phyloP scores from a whole-genome alignment of 2,113 vertebrate genomes.

The Prietella phreatophila region DNA sequence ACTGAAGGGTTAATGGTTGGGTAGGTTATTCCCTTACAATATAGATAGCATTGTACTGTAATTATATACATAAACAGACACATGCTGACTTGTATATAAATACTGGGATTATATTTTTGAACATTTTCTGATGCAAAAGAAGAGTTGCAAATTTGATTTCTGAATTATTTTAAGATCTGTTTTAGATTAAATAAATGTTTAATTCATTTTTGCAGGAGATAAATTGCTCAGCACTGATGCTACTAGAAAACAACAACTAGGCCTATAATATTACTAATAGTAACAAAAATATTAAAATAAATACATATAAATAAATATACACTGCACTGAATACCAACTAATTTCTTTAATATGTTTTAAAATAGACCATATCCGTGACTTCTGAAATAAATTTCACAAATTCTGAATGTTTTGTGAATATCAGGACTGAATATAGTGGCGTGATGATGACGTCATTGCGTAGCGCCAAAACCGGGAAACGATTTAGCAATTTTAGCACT shows the following conservation, averaged over 20 bases:
- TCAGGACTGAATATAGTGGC: neutral
- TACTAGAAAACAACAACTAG: neutral
- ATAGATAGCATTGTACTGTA: no score
- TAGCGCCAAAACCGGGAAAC: no score
- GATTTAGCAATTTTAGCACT: no score
- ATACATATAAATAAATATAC: neutral
- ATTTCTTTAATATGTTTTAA: no score
- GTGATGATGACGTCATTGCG: no score
- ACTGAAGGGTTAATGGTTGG: neutral
- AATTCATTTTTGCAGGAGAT: neutral
- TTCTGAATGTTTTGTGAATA: neutral
- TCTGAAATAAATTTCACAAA: neutral
- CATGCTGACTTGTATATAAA: neutral
- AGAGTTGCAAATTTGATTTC: neutral
- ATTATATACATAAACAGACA: neutral
- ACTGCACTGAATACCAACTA: no score
- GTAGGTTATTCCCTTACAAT: neutral
- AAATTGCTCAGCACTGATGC: neutral
- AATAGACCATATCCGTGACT: neutral
- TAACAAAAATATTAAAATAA: neutral
- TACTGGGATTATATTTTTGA: neutral
- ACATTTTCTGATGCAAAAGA: neutral
- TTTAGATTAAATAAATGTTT: neutral
- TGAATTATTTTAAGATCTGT: neutral
- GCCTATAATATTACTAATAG: neutral